These are phyloP conservation scores for Oncorhynchus nerka DNA, from an alignment of 2,113 vertebrate species.

Conservation along the genomic window DNA sequence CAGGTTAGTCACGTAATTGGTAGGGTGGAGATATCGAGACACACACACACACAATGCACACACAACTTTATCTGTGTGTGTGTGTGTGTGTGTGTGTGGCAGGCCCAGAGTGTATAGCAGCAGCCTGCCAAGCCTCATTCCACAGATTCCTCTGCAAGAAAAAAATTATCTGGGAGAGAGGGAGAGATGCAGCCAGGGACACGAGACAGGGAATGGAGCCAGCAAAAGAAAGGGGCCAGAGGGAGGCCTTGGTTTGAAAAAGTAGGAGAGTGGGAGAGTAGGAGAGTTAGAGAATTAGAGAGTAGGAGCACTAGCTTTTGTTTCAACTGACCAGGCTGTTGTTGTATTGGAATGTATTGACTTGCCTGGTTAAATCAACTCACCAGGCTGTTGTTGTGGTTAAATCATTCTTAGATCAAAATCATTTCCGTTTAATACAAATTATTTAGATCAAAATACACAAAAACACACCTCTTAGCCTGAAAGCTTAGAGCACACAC, in stretches of 20 bases:
- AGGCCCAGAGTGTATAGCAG: not conserved
- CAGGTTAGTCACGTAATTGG: not conserved
- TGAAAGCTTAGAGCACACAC: too few relatives aligned
- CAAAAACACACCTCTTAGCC: not conserved
- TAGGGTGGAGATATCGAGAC: not conserved
- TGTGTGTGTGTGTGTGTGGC: not conserved
- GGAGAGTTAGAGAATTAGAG: too few relatives aligned
- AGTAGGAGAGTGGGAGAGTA: not conserved
- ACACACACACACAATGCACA: not conserved
- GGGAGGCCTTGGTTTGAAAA: not conserved
- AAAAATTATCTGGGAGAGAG: not conserved
- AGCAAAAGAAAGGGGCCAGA: too few relatives aligned
- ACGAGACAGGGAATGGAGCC: not conserved
- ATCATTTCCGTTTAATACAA: too few relatives aligned
- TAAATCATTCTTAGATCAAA: too few relatives aligned
- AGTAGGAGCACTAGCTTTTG: too few relatives aligned
- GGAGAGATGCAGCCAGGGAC: not conserved
- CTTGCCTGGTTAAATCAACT: too few relatives aligned
- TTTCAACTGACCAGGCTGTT: too few relatives aligned
- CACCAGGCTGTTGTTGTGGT: too few relatives aligned
- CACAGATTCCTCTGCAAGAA: constrained; percentile 11
- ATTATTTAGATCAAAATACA: too few relatives aligned
- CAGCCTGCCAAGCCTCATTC: constrained; percentile 3
- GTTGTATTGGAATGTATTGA: too few relatives aligned
- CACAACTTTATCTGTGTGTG: not conserved